phyloP scores from a whole-genome alignment of 2,797 vertebrate species.

The Lagodon rhomboides region DNA sequence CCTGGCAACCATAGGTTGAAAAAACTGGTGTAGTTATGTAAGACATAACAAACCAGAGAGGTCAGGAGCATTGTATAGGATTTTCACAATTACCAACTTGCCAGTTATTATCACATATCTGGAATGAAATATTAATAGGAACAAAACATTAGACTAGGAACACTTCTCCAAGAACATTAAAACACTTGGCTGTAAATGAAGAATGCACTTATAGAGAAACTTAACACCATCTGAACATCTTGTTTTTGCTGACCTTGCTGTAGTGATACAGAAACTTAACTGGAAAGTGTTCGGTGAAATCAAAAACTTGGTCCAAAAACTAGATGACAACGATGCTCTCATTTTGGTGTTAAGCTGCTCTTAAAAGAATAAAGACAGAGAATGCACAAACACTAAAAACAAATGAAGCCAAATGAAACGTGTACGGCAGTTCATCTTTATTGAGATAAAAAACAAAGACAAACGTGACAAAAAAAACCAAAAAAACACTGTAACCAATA shows the following conservation, averaged over 20 bases:
- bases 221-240: constrained; percentile 21
- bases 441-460: constrained; percentile 52
- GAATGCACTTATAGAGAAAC: constrained; percentile 48
- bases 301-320: too few relatives aligned
- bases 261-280: not conserved
- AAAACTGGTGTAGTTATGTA: constrained; percentile 18
- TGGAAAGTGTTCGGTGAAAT: not conserved
- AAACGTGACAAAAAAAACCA: constrained; percentile 10
- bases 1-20: constrained; percentile 61
- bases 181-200: constrained; percentile 46
- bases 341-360: constrained; percentile 13
- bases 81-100: constrained; percentile 12
- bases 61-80: not conserved
- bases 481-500: constrained; percentile 22
- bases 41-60: constrained; percentile 19
- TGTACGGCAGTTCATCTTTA: constrained; percentile 45
- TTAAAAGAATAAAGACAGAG: constrained; percentile 31
- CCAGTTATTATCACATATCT: not conserved
- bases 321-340: not conserved
- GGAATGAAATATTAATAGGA: too few relatives aligned
- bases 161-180: constrained; percentile 6
- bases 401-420: constrained; percentile 59
- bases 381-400: constrained; percentile 23
- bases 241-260: constrained; percentile 10
- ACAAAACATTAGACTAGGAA: not conserved